Evolutionary conservation across 2,888 invertebrate genomes (phyloP).

Genomic region (Orthonevra nobilis): DNA sequence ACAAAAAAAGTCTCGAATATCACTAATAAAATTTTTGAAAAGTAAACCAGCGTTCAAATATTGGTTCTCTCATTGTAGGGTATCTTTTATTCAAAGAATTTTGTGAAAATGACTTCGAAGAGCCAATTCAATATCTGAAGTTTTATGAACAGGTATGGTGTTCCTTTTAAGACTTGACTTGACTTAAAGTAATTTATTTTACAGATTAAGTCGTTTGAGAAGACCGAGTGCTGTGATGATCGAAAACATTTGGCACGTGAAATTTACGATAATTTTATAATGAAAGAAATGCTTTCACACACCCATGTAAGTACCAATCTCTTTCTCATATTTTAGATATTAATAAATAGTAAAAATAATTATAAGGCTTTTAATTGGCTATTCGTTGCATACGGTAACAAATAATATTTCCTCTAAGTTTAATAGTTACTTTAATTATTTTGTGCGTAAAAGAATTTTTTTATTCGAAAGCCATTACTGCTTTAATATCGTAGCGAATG

Average conservation of each 20-base stretch:
- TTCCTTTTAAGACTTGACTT: neutral
- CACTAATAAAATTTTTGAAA: too few relatives aligned
- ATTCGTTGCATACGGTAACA: too few relatives aligned
- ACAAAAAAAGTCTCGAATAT: neutral
- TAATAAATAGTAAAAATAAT: too few relatives aligned
- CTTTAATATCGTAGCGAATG: too few relatives aligned
- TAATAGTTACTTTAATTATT: too few relatives aligned
- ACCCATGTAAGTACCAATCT: conserved; percentile 97
- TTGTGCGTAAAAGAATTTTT: too few relatives aligned
- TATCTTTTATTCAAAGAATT: conserved; percentile 99
- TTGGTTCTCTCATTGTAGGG: conserved; percentile 83
- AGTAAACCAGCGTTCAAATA: neutral
- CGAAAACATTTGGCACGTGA: conserved; percentile 96
- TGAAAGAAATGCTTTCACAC: conserved; percentile 99
- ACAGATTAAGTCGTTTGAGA: conserved; percentile 99
- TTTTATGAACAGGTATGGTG: conserved; percentile 99
- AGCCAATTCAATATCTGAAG: conserved; percentile 97
- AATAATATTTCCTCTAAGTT: too few relatives aligned
- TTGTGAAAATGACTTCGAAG: conserved; percentile 97
- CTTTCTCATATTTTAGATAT: too few relatives aligned
- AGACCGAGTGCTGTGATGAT: conserved; percentile 98
- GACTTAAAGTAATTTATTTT: conserved; percentile 75
- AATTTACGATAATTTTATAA: conserved; percentile 99
- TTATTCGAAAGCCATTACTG: too few relatives aligned
- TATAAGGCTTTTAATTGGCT: too few relatives aligned